Conservation (phyloP, 2,113 vertebrate genomes). For the Barnardius zonarius region DNA sequence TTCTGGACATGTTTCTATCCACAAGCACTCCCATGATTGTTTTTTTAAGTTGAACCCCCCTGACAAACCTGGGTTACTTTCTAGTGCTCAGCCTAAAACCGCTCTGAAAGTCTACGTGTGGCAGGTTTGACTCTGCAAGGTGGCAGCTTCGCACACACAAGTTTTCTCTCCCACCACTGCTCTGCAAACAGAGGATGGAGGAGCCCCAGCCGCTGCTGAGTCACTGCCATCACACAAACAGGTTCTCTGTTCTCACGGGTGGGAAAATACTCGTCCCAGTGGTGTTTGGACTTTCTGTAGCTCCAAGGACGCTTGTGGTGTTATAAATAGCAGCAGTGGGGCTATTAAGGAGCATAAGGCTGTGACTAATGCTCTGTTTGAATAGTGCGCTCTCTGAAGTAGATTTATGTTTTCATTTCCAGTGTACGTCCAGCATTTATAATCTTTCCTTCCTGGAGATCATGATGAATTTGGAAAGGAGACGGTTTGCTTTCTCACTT, state of each 20-base stretch:
- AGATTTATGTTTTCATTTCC: constrained; percentile 19
- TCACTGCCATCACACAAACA: not conserved
- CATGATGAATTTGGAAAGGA: not conserved
- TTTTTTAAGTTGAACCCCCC: not conserved
- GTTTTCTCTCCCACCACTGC: not conserved
- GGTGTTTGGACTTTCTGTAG: not conserved
- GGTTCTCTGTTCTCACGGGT: not conserved
- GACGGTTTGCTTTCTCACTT: not conserved
- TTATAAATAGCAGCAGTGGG: constrained; percentile 17
- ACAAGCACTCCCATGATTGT: accelerated
- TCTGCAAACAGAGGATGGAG: not conserved
- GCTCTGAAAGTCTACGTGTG: accelerated
- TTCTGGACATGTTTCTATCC: not conserved
- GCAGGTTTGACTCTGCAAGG: accelerated
- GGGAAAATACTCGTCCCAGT: not conserved
- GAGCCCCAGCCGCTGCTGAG: not conserved
- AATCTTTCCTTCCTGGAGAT: constrained; percentile 5
- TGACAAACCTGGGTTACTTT: not conserved
- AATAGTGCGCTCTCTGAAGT: not conserved
- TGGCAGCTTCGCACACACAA: accelerated
- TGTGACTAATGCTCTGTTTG: constrained; percentile 42
- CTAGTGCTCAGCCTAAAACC: not conserved
- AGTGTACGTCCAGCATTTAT: not conserved
- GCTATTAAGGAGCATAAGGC: not conserved
- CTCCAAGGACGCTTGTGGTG: not conserved